Base-by-base conservation (phyloP, 2,888 invertebrate genomes). In the Lasioglossum marginatum region DNA sequence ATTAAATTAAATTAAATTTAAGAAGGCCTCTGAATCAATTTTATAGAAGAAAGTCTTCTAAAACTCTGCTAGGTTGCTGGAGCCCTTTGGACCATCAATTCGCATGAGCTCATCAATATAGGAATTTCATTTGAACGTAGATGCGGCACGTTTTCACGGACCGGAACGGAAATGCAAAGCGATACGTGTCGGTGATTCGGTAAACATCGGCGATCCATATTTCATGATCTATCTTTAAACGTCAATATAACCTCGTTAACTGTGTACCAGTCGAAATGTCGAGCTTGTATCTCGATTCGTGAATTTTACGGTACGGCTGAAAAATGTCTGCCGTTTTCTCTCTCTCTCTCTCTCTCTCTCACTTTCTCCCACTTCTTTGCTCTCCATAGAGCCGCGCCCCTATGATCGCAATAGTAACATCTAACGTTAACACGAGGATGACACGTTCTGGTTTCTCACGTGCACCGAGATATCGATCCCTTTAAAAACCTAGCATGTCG, bases 181-280 rank as follows among this genome's bases (percentile, higher is more conserved):
- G 85, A 88, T 76, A 60, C 70, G 74, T 23, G 60, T 78, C 80
- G 68, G 66, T 31, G 78, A 79, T 81, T 45, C 45, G 40, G 74
- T 84, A 87, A 87, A 87, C 77, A 87, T 85, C 71, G 52, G 2
- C 40, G 72, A 76, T 80, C 83, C 66, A 71, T 81, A 76, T 85
- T 85, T 78, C 81, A 48, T 66, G 76, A 63, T 84, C 77, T 85
- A 76, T 75, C 75, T 82, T 82, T 63, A 40, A 70, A 74, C 81
- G 34, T 70, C 79, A 63, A 85, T 72, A 45, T 63, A 75, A 82
- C 27, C 76, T 34, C 34, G 52, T 75, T 76, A 77, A 81, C 66
- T 37, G 45, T 40, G 71, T 14, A 48, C 45, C 40, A 45, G 68
- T 77, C 76, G 45, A 82, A 85, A 82, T 79, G 57, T 48, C 84